Percentiles rank a stretch among this genome's conserved stretches.
These are phyloP conservation scores for Clarias pachynema DNA, from an alignment of 2,797 vertebrate genomes.

Conservation along the genomic window DNA sequence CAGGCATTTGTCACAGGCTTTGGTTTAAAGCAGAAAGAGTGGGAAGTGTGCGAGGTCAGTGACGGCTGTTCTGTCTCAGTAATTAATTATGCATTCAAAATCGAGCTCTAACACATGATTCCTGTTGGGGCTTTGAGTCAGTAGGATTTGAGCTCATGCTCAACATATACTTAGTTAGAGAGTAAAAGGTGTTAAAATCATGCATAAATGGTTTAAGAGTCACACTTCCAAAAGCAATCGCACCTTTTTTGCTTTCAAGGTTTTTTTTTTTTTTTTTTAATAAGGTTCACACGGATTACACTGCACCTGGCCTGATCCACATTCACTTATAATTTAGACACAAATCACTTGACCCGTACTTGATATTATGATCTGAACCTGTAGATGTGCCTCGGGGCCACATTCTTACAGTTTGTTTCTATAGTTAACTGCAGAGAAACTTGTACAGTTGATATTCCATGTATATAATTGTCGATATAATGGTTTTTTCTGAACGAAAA, in stretches of 20 bases:
- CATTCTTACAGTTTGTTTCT: background rate
- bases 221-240: background rate
- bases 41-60: conserved; percentile 45
- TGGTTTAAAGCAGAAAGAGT: conserved; percentile 42
- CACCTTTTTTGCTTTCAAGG: background rate
- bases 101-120: conserved; percentile 18
- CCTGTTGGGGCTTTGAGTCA: conserved; percentile 29
- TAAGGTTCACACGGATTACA: background rate
- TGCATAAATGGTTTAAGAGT: conserved; percentile 15
- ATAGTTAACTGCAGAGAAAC: background rate
- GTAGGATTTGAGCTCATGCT: conserved; percentile 33
- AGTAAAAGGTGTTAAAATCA: conserved; percentile 31
- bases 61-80: conserved; percentile 18
- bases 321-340: background rate
- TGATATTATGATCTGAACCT: conserved; percentile 43
- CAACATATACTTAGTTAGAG: conserved; percentile 20
- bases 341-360: conserved; percentile 36
- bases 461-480: background rate
- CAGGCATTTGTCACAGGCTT: conserved; percentile 36
- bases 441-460: background rate
- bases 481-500: background rate
- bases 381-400: conserved; percentile 39
- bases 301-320: background rate
- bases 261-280: background rate
- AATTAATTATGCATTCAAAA: conserved; percentile 52